These are phyloP conservation scores for Tolmerus cingulatus DNA, from an alignment of 2,888 invertebrate species.

Conservation along the genomic window DNA sequence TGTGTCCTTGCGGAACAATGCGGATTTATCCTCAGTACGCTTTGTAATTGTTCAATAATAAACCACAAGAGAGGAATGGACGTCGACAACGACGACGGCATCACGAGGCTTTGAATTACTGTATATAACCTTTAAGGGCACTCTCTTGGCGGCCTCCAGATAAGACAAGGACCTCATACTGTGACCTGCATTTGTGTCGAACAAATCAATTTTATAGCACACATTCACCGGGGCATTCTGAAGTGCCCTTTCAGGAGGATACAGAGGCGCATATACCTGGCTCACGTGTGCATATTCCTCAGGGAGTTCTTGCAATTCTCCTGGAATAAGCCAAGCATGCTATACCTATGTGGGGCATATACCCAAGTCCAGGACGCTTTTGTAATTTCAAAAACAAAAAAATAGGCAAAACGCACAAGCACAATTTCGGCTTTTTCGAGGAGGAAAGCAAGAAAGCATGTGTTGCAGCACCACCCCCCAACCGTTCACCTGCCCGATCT, in stretches of 20 bases:
- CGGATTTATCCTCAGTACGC: neutral
- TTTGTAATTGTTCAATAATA: neutral
- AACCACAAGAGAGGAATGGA: neutral
- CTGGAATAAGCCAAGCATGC: neutral
- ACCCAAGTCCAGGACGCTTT: neutral
- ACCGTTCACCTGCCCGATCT: neutral
- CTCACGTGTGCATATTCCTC: neutral
- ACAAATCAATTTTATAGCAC: neutral
- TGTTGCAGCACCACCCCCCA: neutral
- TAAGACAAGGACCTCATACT: neutral
- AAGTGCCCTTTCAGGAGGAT: neutral
- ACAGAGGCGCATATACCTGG: neutral
- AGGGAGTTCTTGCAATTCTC: neutral
- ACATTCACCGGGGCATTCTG: neutral
- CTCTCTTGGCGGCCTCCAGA: neutral
- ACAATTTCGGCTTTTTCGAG: slow-evolving; percentile 11
- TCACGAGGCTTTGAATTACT: neutral
- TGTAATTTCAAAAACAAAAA: neutral
- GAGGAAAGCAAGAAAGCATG: neutral
- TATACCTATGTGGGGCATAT: neutral
- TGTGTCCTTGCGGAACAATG: neutral
- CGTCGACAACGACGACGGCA: neutral
- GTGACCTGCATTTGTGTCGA: neutral
- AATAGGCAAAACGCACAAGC: neutral
- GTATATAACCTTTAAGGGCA: neutral